Conservation (phyloP, 2,113 vertebrate species). For the Rhinoptilus africanus region DNA sequence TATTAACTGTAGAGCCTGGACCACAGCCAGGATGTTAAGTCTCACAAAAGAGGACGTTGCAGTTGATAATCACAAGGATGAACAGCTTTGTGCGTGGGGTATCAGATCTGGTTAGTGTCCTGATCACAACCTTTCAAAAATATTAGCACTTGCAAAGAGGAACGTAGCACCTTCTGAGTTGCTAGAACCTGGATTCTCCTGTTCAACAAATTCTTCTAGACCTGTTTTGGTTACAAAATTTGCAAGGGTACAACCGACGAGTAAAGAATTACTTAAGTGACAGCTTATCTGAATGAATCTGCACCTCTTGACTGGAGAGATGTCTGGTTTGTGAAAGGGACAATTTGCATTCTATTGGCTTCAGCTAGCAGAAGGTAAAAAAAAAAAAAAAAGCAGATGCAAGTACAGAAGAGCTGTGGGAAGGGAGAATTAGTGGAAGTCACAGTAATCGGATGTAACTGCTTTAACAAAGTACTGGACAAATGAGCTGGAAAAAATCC, state of each 20-base stretch:
- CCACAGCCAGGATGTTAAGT: background rate
- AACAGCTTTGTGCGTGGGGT: fast-evolving
- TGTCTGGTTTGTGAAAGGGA: background rate
- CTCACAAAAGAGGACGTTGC: background rate
- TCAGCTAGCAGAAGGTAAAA: background rate
- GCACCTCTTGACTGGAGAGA: background rate
- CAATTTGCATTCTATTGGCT: background rate
- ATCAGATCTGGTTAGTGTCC: background rate
- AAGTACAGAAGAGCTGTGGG: background rate
- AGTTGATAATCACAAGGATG: background rate
- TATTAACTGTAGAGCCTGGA: background rate
- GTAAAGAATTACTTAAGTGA: background rate
- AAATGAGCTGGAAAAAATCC: background rate
- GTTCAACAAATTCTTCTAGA: background rate
- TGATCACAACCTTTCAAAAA: background rate
- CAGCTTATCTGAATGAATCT: background rate
- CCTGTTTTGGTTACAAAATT: background rate
- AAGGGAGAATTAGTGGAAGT: background rate
- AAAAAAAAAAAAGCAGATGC: background rate
- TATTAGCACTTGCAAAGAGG: background rate
- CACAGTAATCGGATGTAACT: background rate
- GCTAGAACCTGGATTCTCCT: background rate
- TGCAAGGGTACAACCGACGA: background rate
- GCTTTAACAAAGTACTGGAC: background rate
- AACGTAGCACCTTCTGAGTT: background rate